Evolutionary conservation across 2,797 vertebrate species (phyloP), one percentile per base, ranked within the genome.

Genomic region (Pseudochaenichthys georgianus): DNA sequence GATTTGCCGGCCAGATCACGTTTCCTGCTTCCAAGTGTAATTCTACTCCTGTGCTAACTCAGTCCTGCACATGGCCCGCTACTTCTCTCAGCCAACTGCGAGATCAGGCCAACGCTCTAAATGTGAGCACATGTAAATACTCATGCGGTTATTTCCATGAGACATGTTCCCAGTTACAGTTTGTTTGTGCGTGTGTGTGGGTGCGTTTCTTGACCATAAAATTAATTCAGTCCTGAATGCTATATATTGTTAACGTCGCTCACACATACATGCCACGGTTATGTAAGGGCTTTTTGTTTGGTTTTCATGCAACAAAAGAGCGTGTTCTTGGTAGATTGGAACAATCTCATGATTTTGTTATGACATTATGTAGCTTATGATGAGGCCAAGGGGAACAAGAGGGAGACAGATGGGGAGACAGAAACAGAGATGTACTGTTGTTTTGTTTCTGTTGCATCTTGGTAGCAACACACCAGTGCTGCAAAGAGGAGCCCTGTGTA

Each of bases 21-120:
- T 95, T 94, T 94, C 93, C 86, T 86, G 68, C 86, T 77, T 92
- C 85, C 78, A 86, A 89, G 92, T 92, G 93, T 93, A 95, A 95
- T 94, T 94, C 85, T 94, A 95, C 81, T 80, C 92, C 73, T 52
- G 82, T 81, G 90, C 91, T 92, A 92, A 91, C 86, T 90, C 91
- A 87, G 89, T 87, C 84, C 68, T 70, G 70, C 83, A 82, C 79
- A 86, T 84, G 70, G 68, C 71, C 69, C 13, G 70, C 73, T 64
- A 47, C 59, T 78, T 64, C 9, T 84, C 81, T 70, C 77, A 81
- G 84, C 85, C 82, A 89, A 87, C 68, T 77, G 75, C 47, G 15
- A 79, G 66, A 88, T 69, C 84, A 73, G 64, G 75, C 75, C 19
- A 13, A 75, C 43, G 68, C 82, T 85, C 78, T 90, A 88, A 90